Evolutionary conservation across 1,140 invertebrate species (phyloP).

Genomic region (Globodera ellingtonae): DNA sequence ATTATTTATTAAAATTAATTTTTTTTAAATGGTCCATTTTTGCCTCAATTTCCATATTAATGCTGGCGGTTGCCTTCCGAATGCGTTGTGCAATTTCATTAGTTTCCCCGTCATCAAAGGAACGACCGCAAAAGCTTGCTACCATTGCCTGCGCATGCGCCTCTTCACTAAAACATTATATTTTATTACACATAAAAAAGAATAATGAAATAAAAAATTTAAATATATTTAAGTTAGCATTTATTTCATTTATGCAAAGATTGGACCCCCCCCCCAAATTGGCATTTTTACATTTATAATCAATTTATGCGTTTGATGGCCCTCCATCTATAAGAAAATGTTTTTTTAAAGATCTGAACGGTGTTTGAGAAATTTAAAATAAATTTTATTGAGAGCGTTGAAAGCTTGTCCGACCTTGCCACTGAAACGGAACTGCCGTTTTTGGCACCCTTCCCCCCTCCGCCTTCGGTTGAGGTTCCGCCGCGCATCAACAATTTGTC

Average conservation of each 20-base stretch:
- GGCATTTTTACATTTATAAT: neutral
- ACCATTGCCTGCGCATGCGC: conserved; percentile 66
- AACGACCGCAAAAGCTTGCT: conserved; percentile 64
- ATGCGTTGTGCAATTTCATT: conserved; percentile 65
- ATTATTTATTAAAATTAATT: neutral
- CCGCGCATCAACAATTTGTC: conserved; percentile 62
- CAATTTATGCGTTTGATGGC: too few relatives aligned
- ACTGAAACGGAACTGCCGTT: conserved; percentile 65
- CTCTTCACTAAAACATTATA: conserved; percentile 58
- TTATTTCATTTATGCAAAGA: neutral
- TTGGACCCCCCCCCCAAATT: neutral
- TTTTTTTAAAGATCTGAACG: too few relatives aligned
- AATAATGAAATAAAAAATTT: neutral
- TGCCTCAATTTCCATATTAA: conserved; percentile 63
- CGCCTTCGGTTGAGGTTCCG: conserved; percentile 49
- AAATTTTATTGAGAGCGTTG: too few relatives aligned
- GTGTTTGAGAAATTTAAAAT: too few relatives aligned
- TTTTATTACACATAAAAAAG: neutral
- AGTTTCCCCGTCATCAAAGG: conserved; percentile 64
- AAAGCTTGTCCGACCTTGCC: conserved; percentile 49
- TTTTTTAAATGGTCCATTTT: neutral
- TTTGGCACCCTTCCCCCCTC: conserved; percentile 37
- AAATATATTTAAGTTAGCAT: neutral
- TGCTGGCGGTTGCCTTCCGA: conserved; percentile 62
- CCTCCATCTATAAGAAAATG: too few relatives aligned